Conservation (phyloP, 2,113 vertebrate genomes). For the Eira barbara region DNA sequence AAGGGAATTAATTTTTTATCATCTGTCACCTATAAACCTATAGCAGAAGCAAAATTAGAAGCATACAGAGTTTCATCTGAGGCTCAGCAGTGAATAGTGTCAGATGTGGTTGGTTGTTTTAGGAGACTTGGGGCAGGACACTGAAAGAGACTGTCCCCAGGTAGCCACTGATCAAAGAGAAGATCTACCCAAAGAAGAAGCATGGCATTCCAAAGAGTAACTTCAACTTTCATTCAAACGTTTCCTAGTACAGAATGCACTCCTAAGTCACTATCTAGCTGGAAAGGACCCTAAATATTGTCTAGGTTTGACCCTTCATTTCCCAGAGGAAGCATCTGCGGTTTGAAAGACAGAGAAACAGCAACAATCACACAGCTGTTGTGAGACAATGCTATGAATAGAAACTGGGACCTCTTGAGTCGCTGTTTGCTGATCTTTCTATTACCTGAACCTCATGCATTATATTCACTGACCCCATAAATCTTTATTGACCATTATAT, state of each 20-base stretch:
- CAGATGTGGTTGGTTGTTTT: background rate
- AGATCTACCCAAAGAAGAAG: background rate
- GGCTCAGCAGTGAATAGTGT: background rate
- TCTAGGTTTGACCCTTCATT: background rate
- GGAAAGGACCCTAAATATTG: background rate
- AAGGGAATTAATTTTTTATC: constrained; percentile 1
- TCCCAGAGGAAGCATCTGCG: background rate
- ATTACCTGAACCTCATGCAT: background rate
- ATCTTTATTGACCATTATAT: background rate
- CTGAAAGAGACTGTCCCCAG: background rate
- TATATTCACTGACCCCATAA: background rate
- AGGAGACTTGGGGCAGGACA: background rate
- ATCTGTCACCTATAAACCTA: background rate
- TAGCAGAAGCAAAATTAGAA: constrained; percentile 45
- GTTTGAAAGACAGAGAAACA: background rate
- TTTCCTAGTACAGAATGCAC: background rate
- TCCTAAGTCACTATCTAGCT: background rate
- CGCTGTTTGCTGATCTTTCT: background rate
- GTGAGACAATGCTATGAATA: background rate
- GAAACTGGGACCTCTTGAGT: background rate
- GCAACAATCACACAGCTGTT: background rate
- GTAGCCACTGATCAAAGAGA: background rate
- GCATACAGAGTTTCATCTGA: background rate
- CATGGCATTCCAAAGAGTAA: background rate
- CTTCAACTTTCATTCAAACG: background rate